These are phyloP conservation scores for Hermodice carunculata DNA, from an alignment of 2,888 invertebrate genomes.

Conservation along the genomic window DNA sequence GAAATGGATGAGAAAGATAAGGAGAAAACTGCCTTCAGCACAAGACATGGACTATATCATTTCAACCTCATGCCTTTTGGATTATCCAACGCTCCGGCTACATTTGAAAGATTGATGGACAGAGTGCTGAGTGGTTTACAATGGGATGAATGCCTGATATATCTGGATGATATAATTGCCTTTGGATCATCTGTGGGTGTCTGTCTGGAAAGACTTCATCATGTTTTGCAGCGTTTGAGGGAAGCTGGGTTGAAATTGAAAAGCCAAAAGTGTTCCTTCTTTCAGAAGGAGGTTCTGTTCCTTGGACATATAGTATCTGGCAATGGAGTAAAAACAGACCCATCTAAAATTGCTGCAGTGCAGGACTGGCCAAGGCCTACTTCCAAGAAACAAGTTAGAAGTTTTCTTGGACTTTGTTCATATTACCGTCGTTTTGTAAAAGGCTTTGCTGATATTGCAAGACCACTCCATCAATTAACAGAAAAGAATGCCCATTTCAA, in stretches of 20 bases:
- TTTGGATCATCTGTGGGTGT: conserved; percentile 31
- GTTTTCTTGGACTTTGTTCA: conserved; percentile 11
- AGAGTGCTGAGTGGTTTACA: conserved; percentile 25
- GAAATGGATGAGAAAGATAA: conserved; percentile 30
- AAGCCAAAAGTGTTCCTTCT: conserved; percentile 41
- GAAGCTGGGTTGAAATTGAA: conserved; percentile 46
- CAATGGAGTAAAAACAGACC: conserved; percentile 12
- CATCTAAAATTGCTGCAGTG: conserved; percentile 11
- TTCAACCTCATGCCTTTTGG: conserved; percentile 41
- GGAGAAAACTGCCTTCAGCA: conserved; percentile 43
- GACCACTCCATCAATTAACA: neutral
- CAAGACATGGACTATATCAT: conserved; percentile 33
- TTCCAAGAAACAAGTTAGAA: conserved; percentile 3
- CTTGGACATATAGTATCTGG: conserved; percentile 20
- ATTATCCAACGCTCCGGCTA: conserved; percentile 40
- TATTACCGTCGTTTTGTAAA: conserved; percentile 22
- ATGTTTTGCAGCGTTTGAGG: too few species aligned
- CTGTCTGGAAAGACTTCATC: conserved; percentile 29
- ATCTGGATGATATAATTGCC: conserved; percentile 44
- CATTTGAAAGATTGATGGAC: conserved; percentile 44
- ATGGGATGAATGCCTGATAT: conserved; percentile 30
- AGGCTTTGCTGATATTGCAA: conserved; percentile 10
- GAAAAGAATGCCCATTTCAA: neutral
- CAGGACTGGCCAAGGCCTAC: conserved; percentile 7
- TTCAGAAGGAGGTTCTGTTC: conserved; percentile 14